Base-by-base conservation (phyloP, 2,888 invertebrate genomes). In the Sphecodes monilicornis region DNA sequence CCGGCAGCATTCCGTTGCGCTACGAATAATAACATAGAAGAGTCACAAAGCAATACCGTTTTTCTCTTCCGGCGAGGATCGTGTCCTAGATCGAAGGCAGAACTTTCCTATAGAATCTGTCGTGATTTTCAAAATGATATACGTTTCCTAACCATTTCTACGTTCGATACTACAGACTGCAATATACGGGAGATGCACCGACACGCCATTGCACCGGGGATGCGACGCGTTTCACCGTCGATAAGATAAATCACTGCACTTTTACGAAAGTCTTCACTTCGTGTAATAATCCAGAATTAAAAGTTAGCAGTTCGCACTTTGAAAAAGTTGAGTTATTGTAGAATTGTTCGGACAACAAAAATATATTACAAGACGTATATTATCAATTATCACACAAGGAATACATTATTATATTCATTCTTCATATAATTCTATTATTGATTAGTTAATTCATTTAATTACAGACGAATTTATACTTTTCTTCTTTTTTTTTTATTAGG, bases 1-100 rank as follows among this genome's bases (percentile, higher is more conserved):
- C 78, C 71, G 78, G 73, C 60, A 50, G 29, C 75, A 78, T 88
- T 89, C 88, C 88, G 87, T 90, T 90, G 91, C 91, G 84, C 77
- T 83, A 68, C 66, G 22, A 81, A 6, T 60, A 60, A 26, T 29
- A 16, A 60, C 16, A 0, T 16, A 26, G 29, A 26, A 26, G 57
- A 78, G 18, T 46, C 66, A 79, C 70, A 85, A 60, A 87, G 89
- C 89, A 88, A 90, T 90, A 86, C 50, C 64, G 66, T 46, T 22
- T 70, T 13, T 70, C 54, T 50, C 41, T 50, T 66, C n/a, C n/a
- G 54, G n/a, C n/a, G 75, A 66, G 39, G 29, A n/a, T 83, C 43
- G 66, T 66, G 46, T 39, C 26, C 16, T 32, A 18, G 32, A 64
- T 64, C 32, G 29, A 64, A 3, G 36, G 36, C 32, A 64, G 64